phyloP scores from a whole-genome alignment of 2,797 vertebrate genomes.

The Sciurus carolinensis region DNA sequence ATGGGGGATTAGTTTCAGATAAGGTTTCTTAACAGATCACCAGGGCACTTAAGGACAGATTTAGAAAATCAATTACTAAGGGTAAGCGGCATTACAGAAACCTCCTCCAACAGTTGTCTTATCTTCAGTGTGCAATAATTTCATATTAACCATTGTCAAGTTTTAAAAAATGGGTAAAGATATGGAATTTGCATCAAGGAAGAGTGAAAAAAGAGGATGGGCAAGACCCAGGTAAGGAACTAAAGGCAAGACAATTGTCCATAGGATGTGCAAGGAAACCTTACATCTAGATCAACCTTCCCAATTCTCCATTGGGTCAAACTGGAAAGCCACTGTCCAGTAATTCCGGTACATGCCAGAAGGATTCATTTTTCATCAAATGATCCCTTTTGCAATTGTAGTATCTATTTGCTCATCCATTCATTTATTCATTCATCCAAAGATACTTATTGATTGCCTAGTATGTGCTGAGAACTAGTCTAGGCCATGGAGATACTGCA shows the following conservation, averaged over 20 bases:
- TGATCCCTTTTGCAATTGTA: background rate
- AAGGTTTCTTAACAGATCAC: background rate
- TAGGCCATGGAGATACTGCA: background rate
- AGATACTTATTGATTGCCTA: background rate
- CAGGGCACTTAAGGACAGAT: background rate
- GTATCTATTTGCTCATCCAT: background rate
- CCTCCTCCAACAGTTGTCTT: background rate
- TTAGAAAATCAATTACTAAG: background rate
- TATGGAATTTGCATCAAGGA: background rate
- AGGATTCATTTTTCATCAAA: background rate
- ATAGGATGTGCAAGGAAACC: background rate
- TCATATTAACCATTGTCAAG: background rate
- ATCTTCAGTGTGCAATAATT: background rate
- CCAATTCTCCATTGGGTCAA: background rate
- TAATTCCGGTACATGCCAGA: background rate
- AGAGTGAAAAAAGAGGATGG: background rate
- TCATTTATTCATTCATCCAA: background rate
- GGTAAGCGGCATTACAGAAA: background rate
- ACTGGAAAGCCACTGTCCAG: background rate
- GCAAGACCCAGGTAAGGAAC: background rate
- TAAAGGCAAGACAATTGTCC: background rate
- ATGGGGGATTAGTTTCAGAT: background rate
- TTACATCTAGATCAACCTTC: background rate
- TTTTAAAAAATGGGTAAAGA: background rate
- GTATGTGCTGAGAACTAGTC: background rate